Base-by-base conservation (phyloP, 2,888 invertebrate genomes). In the Drosophila kuntzei region DNA sequence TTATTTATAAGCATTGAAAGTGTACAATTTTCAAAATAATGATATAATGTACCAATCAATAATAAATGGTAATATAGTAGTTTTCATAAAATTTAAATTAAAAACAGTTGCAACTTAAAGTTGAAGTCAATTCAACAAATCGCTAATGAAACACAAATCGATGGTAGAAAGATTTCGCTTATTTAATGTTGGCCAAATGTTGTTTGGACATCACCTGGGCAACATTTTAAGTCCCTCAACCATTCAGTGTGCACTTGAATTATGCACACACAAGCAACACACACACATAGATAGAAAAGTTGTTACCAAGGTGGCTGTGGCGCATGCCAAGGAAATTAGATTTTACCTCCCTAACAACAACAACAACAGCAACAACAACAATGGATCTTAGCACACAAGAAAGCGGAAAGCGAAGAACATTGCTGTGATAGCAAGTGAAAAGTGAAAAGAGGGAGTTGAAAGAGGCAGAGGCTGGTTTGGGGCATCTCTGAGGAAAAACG, bases 301-400 rank as follows among this genome's bases (percentile, higher is more conserved):
- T 72, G 73, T 71, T 82, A 47, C 43, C 41, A 58, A 59, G 62
- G 47, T 49, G 54, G 58, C 43, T 69, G 66, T 50, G 63, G 63
- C 67, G 51, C 47, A 68, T 69, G 65, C 47, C 66, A 75, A 81
- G 85, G 83, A 84, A 84, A 84, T 87, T 82, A 85, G 80, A 85
- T 85, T 87, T 81, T 62, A 59, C 54, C 16, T 61, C 37, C 55
- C 14, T 11, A 2, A 16, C 37, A 37, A 11, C 11, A 37, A 9
- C 37, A 39, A 36, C 18, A 9, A 49, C 29, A 11, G 11, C n/a
- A 22, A 50, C 22, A 50, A 16, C 11, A 67, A 57, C 41, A 37
- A 62, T 32, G 37, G 49, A 32, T 44, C 39, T 25, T 22, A 37
- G 53, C 49, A 53, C 55, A 36, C 36, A 57, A 54, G 53, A 61